These are phyloP conservation scores for Myiotriccus ornatus DNA, from an alignment of 2,797 vertebrate species.

Conservation along the genomic window DNA sequence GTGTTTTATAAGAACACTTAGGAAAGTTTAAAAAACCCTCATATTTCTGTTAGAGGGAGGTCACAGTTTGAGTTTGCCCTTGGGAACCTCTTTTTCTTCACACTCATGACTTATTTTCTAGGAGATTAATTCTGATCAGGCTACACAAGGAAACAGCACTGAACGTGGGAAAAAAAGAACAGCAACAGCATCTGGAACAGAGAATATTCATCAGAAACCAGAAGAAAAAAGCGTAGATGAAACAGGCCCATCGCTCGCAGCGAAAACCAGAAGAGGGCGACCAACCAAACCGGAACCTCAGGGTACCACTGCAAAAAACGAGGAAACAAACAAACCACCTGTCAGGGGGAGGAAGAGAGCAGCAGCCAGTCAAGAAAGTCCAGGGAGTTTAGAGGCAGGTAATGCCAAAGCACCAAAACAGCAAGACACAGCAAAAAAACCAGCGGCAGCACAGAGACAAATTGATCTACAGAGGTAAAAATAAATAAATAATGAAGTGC, in stretches of 20 bases:
- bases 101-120: conserved; percentile 54
- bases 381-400: conserved; percentile 82
- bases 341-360: conserved; percentile 90
- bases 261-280: conserved; percentile 90
- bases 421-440: conserved; percentile 87
- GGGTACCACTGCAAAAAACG: conserved; percentile 77
- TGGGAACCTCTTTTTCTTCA: neutral
- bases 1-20: neutral
- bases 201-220: conserved; percentile 83
- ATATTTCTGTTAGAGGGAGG: neutral
- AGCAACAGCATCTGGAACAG: conserved; percentile 76
- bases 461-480: conserved; percentile 96
- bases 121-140: conserved; percentile 84
- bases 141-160: conserved; percentile 78
- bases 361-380: conserved; percentile 79
- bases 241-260: conserved; percentile 77
- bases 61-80: neutral
- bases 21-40: neutral
- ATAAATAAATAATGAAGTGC: neutral
- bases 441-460: conserved; percentile 90
- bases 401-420: conserved; percentile 96
- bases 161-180: conserved; percentile 82
- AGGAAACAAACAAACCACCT: conserved; percentile 78
- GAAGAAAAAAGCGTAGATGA: conserved; percentile 79
- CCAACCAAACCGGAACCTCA: conserved; percentile 86